Base-by-base conservation (phyloP, 2,888 invertebrate genomes). In the Agrotis ipsilon region DNA sequence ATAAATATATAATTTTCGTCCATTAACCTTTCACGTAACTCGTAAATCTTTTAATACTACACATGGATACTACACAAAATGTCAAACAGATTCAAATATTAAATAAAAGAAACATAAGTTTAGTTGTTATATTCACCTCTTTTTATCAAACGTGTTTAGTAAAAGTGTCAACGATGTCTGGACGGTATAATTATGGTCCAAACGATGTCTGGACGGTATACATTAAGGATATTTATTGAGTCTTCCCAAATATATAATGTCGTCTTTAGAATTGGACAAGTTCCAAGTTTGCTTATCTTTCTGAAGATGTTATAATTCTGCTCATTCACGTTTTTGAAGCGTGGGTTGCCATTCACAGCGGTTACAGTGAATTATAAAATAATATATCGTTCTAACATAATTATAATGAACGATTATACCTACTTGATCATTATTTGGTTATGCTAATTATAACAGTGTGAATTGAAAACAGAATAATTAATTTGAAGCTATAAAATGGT, bases 91-190 rank as follows among this genome's bases (percentile, higher is more conserved):
- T 66, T 61, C 14, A 51, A 69, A 57, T 21, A 43, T 51, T 52
- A 55, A 39, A 39, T 39, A 39, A 62, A 67, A 61, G 13, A 32
- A 69, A 63, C 27, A 75, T 48, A 69, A 69, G 66, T 27, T 64
- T 63, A 67, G 46, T 49, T 6, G 63, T 86, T 81, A 74, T 84
- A 83, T 82, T 87, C 81, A 86, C 70, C 75, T 79, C 81, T 78
- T 87, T 88, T 84, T 85, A 85, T 84, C 81, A 80, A 77, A 91
- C 91, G 89, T 91, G 92, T 89, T 80, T 86, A 87, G 89, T 93
- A 91, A 91, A 92, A 84, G 87, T 93, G 92, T 94, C 94, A 92
- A 78, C 93, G 83, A 63, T 81, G 94, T 93, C 93, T 93, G 92
- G 90, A 81, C 76, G 84, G 77, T 76, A 82, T 81, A 87, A n/a